A percentile compares a stretch with the other conserved stretches of the same genome.
Conservation (phyloP, 2,888 invertebrate genomes). For the Orgyia antiqua region DNA sequence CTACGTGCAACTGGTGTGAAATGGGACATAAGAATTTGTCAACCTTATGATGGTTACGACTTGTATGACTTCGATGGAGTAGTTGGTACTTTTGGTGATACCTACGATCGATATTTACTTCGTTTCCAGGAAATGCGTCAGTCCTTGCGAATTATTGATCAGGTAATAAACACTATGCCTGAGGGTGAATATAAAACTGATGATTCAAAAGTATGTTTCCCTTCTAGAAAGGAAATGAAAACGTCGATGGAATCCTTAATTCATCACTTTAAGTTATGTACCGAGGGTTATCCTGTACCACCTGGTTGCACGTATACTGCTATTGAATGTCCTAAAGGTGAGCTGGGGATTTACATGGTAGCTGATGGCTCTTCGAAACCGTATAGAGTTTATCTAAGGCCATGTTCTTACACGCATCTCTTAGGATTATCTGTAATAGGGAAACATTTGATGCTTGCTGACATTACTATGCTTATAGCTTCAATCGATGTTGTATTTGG, state of each 20-base stretch:
- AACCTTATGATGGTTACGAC: conserved; percentile 92
- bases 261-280: conserved; percentile 92
- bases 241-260: conserved; percentile 91
- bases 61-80: conserved; percentile 90
- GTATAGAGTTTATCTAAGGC: conserved; percentile 80
- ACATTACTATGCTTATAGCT: conserved; percentile 88
- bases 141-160: conserved; percentile 85
- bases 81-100: conserved; percentile 89
- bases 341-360: conserved; percentile 91
- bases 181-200: conserved; percentile 87
- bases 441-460: conserved; percentile 84
- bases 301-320: conserved; percentile 89
- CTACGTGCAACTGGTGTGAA: conserved; percentile 89
- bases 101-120: conserved; percentile 87
- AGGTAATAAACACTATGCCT: conserved; percentile 91
- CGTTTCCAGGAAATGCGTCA: conserved; percentile 86
- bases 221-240: conserved; percentile 89
- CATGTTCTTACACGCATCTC: conserved; percentile 79
- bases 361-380: conserved; percentile 90
- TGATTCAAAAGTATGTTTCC: conserved; percentile 87
- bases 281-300: conserved; percentile 89
- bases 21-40: conserved; percentile 90
- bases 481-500: conserved; percentile 80
- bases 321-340: conserved; percentile 91
- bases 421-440: conserved; percentile 81